phyloP scores from a whole-genome alignment of 1,140 invertebrate species.

The Brachionus rotundiformis region DNA sequence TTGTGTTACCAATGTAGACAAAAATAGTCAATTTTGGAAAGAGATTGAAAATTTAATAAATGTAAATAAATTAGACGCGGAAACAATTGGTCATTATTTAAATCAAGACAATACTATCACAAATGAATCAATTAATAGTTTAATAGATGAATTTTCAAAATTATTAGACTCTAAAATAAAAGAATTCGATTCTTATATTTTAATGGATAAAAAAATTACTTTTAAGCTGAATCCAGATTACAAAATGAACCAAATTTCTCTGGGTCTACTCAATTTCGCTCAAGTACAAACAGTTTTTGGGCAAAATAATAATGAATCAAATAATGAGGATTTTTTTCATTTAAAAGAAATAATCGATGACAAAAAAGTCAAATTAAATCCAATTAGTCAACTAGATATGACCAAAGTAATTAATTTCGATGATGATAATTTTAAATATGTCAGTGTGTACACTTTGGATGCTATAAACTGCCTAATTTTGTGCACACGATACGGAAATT shows the following conservation, averaged over 20 bases:
- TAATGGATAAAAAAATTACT: not conserved
- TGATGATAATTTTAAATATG: not conserved
- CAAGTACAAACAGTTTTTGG: not conserved
- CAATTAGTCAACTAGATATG: not conserved
- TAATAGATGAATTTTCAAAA: constrained; percentile 3
- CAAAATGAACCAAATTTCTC: not conserved
- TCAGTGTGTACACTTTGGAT: not conserved
- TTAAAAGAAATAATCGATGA: not conserved
- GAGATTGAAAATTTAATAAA: constrained; percentile 40
- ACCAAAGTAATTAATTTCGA: not conserved
- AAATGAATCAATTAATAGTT: constrained; percentile 3
- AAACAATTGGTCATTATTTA: constrained; percentile 21
- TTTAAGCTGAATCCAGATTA: constrained; percentile 10
- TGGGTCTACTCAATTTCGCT: not conserved
- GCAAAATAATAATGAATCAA: not conserved
- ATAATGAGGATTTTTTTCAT: not conserved
- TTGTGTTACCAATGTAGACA: constrained; percentile 4
- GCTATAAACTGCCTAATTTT: not conserved
- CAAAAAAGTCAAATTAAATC: not conserved
- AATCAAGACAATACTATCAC: not conserved
- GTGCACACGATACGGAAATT: not conserved
- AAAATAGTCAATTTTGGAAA: constrained; percentile 23
- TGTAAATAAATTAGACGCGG: not conserved
- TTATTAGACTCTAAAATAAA: constrained; percentile 2
- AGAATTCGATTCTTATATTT: constrained; percentile 20